phyloP scores from a whole-genome alignment of 2,888 invertebrate species.

The Aphrophora alni region DNA sequence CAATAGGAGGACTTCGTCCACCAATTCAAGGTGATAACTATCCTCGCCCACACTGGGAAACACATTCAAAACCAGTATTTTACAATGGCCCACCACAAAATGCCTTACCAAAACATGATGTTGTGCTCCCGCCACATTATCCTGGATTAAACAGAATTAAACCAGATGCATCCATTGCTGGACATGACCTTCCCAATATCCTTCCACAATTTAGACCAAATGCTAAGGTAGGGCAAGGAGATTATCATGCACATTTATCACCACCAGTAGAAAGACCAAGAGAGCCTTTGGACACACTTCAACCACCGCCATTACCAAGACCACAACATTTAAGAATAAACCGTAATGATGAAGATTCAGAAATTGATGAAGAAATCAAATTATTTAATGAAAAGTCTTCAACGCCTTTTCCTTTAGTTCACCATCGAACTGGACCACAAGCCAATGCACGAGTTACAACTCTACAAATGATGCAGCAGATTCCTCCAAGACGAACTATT shows the following conservation, averaged over 20 bases:
- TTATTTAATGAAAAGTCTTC: constrained; percentile 8
- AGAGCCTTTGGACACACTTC: constrained; percentile 57
- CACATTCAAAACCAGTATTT: constrained; percentile 50
- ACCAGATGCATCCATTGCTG: constrained; percentile 39
- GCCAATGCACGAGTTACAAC: constrained; percentile 65
- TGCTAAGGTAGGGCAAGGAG: constrained; percentile 55
- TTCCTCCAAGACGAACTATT: constrained; percentile 42
- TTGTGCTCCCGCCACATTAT: constrained; percentile 32
- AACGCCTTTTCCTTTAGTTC: constrained; percentile 37
- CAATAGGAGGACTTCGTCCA: constrained; percentile 25
- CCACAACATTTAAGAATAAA: constrained; percentile 49
- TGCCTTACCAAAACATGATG: constrained; percentile 36
- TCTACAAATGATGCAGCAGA: constrained; percentile 71
- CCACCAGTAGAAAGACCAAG: constrained; percentile 42
- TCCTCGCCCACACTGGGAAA: constrained; percentile 60
- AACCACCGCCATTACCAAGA: constrained; percentile 60
- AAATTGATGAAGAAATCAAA: constrained; percentile 33
- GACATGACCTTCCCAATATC: constrained; percentile 66
- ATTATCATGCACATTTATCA: constrained; percentile 49
- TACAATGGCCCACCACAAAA: constrained; percentile 39
- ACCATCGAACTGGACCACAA: constrained; percentile 46
- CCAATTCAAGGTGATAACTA: constrained; percentile 51
- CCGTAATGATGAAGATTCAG: constrained; percentile 45
- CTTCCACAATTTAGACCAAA: constrained; percentile 75
- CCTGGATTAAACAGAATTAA: constrained; percentile 40